Percentiles rank a stretch among this genome's conserved stretches.
phyloP scores from a whole-genome alignment of 2,797 vertebrate species.

The Taeniopygia guttata region DNA sequence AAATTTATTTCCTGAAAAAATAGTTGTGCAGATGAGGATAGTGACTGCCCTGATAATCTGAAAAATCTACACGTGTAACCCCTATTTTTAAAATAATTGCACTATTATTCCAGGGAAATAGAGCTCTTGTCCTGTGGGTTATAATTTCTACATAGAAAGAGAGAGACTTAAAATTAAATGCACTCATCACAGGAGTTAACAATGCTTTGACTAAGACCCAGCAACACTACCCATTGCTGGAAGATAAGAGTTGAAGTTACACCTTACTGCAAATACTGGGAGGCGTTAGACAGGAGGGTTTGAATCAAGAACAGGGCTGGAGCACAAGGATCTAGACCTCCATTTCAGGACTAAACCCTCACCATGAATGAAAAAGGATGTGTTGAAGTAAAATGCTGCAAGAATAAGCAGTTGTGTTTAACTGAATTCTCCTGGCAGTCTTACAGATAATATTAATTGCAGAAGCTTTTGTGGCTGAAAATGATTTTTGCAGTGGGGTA shows the following conservation, averaged over 20 bases:
- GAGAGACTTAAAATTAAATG: not conserved
- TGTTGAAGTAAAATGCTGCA: not conserved
- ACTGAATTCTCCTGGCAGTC: not conserved
- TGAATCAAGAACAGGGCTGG: not conserved
- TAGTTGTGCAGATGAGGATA: not conserved
- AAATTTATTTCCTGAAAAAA: not conserved
- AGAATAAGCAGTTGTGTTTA: not conserved
- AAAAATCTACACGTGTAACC: not conserved
- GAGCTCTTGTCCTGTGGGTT: not conserved
- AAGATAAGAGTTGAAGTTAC: not conserved
- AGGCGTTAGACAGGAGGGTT: not conserved
- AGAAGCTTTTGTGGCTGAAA: not conserved
- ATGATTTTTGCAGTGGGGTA: not conserved
- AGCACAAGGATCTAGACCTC: not conserved
- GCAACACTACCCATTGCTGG: not conserved
- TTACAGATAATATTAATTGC: not conserved
- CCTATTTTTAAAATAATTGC: not conserved
- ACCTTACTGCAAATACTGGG: not conserved
- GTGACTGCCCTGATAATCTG: not conserved
- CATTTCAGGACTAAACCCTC: not conserved
- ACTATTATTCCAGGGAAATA: not conserved
- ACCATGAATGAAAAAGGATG: rapidly evolving
- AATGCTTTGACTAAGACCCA: not conserved
- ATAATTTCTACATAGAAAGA: not conserved
- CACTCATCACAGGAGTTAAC: not conserved